Conservation (phyloP, 35 echinoderm and acorn worm species). For the Eucidaris tribuloides region DNA sequence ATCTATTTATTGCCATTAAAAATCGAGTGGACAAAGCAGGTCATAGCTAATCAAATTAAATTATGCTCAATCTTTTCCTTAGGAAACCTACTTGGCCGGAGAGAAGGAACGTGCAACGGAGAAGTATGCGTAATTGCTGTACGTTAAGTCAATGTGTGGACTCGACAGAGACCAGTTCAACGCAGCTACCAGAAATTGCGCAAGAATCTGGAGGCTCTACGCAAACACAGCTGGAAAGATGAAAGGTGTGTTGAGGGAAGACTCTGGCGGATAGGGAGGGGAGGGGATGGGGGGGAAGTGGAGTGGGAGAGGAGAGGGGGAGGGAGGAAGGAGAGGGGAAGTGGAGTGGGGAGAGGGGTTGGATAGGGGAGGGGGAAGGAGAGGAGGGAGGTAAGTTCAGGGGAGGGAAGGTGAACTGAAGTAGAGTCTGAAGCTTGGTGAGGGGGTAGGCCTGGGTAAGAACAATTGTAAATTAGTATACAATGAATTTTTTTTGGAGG, state of each 20-base stretch:
- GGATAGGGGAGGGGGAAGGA: no score
- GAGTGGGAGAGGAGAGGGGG: no score
- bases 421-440: no score
- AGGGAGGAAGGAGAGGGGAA: background rate
- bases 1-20: no score
- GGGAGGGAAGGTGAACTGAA: no score
- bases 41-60: no score
- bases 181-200: constrained; percentile 81
- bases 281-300: background rate
- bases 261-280: background rate
- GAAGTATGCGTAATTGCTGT: constrained; percentile 90
- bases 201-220: constrained; percentile 50
- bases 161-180: constrained; percentile 76
- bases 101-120: constrained; percentile 64
- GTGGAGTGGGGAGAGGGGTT: background rate
- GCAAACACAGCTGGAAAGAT: constrained; percentile 84
- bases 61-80: no score
- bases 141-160: constrained; percentile 73
- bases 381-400: background rate
- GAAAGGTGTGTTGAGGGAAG: constrained; percentile 52
- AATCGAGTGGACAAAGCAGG: no score
- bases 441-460: no score
- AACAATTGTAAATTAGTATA: no score
- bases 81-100: constrained; percentile 81
- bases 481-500: no score